Base-by-base conservation (phyloP, 2,888 invertebrate genomes). In the Monopis laevigella region DNA sequence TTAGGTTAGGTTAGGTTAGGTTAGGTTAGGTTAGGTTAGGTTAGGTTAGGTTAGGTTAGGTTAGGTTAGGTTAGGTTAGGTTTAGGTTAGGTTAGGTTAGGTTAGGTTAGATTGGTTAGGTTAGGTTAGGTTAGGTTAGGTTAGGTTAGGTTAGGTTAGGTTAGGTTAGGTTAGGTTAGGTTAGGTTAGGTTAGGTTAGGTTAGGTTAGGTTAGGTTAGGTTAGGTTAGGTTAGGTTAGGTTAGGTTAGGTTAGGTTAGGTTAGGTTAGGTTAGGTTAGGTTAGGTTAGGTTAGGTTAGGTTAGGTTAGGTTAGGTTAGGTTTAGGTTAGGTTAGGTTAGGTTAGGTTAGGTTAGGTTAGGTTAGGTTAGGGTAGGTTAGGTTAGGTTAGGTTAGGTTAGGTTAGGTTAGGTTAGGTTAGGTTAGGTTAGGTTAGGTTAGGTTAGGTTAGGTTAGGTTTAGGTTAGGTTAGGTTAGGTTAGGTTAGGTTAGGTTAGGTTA, bases 61-160 rank as follows among this genome's bases (percentile, higher is more conserved):
- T 50, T 50, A 50, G 49, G 51, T 49, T 51, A 47, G 49, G 51
- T 49, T 51, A 49, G 49, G 51, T 49, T 51, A 49, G 48, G 51
- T 49, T n/a, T 51, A 49, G 49, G 49, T 49, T 51, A 48, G 48
- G 50, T 47, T 44, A 35, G 42, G 44, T 43, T 46, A 42, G 42
- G 45, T 43, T 43, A 38, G 44, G 44, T 43, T 43, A 43, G 43
- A 41, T 43, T 40, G 48, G 49, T 48, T 49, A 48, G 48, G 50
- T 48, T 49, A 48, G 49, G 49, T 50, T 50, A 50, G 49, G 51
- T 49, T 51, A 47, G 49, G 51, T 49, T 51, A 49, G 49, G 51
- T 49, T 51, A 49, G 48, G 51, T 49, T 51, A 48, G 49, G 49
- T 49, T 51, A 47, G 48, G 48, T 47, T 43, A 34, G 42, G 42